These are phyloP conservation scores for Sarcophaga peregrina DNA, from an alignment of 1,140 invertebrate genomes.

Conservation along the genomic window DNA sequence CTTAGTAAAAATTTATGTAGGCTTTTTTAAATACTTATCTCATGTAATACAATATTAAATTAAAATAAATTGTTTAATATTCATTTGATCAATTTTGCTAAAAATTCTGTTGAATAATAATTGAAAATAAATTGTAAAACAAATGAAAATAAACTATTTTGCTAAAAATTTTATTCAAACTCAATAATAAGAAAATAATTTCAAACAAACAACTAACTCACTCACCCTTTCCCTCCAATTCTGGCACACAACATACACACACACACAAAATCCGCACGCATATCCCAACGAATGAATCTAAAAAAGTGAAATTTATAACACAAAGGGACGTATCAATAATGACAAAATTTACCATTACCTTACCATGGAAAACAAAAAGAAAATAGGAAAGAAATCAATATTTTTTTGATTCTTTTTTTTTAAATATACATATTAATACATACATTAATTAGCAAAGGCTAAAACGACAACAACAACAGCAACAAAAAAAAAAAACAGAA, in stretches of 20 bases:
- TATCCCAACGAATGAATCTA: constrained; percentile 60
- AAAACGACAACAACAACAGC: background rate
- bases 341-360: constrained; percentile 28
- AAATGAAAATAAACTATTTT: constrained; percentile 1
- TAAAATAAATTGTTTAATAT: constrained; percentile 5
- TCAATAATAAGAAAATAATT: background rate
- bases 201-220: background rate
- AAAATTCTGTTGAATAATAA: background rate
- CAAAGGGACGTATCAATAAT: constrained; percentile 31
- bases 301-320: constrained; percentile 28
- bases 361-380: background rate
- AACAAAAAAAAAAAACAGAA: background rate
- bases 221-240: constrained; percentile 14
- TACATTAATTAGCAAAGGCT: background rate
- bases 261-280: constrained; percentile 55
- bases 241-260: constrained; percentile 32
- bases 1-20: constrained; percentile 60
- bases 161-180: background rate
- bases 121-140: background rate
- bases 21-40: constrained; percentile 9
- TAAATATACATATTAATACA: background rate
- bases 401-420: constrained; percentile 30
- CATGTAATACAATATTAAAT: background rate
- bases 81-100: too few species aligned
- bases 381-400: constrained; percentile 24